phyloP scores from a whole-genome alignment of 2,888 invertebrate genomes.

The Ganaspis brasiliensis region DNA sequence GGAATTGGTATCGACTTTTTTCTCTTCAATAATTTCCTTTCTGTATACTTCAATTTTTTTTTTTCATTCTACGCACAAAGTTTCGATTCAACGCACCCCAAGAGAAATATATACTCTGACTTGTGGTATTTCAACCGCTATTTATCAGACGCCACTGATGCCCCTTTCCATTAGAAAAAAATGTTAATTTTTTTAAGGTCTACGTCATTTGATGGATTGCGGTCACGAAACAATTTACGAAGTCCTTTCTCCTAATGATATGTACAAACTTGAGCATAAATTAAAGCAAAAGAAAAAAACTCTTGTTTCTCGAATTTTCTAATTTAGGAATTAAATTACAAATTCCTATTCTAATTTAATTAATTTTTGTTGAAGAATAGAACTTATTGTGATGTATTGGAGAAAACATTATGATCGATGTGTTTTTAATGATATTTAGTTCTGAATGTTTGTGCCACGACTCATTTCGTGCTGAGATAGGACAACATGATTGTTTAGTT shows the following conservation, averaged over 20 bases:
- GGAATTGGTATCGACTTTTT: background rate
- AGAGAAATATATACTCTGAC: constrained; percentile 36
- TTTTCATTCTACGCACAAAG: constrained; percentile 2
- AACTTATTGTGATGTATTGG: background rate
- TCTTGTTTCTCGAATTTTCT: background rate
- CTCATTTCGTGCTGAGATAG: constrained; percentile 13
- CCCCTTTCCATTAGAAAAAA: constrained; percentile 27
- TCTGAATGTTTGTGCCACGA: constrained; percentile 55
- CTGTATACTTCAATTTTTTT: background rate
- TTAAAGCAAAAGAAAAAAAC: background rate
- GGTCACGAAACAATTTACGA: constrained; percentile 1
- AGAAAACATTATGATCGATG: background rate
- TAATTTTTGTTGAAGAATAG: too few species aligned
- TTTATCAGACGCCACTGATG: constrained; percentile 25
- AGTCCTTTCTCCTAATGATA: background rate
- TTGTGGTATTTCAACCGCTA: constrained; percentile 27
- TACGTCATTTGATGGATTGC: constrained; percentile 28
- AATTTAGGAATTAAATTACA: background rate
- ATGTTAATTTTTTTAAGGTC: constrained; percentile 35
- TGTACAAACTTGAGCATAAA: background rate
- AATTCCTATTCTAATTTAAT: too few species aligned
- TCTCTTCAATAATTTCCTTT: background rate
- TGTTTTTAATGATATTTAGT: constrained; percentile 12
- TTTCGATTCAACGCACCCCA: constrained; percentile 23
- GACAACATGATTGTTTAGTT: background rate